A percentile compares a stretch with the other conserved stretches of the same genome.
These are phyloP conservation scores for Oscheius sp. DNA, from an alignment of 2,888 invertebrate species.

Conservation along the genomic window DNA sequence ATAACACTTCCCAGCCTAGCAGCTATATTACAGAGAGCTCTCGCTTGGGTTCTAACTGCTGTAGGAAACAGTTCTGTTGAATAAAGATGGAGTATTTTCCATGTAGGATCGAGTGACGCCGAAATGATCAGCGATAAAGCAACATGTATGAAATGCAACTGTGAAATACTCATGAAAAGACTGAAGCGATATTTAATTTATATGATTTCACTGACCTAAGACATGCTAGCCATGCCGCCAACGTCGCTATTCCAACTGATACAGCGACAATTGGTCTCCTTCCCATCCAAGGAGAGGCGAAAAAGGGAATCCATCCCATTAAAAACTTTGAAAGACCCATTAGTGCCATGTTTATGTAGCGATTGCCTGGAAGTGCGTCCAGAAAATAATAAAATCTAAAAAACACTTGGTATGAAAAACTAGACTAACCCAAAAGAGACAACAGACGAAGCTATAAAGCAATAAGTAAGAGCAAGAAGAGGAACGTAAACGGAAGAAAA, in stretches of 20 bases:
- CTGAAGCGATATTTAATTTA: neutral
- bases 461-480: conserved; percentile 63
- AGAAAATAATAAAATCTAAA: conserved; percentile 62
- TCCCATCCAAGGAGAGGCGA: conserved; percentile 55
- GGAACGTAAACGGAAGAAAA: conserved; percentile 40
- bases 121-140: conserved; percentile 57
- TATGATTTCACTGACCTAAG: neutral
- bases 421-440: conserved; percentile 53
- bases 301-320: conserved; percentile 63
- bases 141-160: conserved; percentile 36
- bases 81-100: conserved; percentile 71
- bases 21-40: conserved; percentile 67
- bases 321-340: conserved; percentile 59
- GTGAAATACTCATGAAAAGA: neutral
- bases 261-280: conserved; percentile 57
- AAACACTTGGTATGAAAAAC: conserved; percentile 3
- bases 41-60: conserved; percentile 60
- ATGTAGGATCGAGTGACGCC: conserved; percentile 66
- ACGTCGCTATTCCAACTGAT: conserved; percentile 53
- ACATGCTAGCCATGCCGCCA: conserved; percentile 14
- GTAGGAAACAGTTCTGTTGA: conserved; percentile 54
- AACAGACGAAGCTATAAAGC: conserved; percentile 63
- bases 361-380: conserved; percentile 67
- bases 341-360: conserved; percentile 55
- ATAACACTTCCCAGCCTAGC: conserved; percentile 63